Conservation (phyloP, 2,797 vertebrate species). For the Tapera naevia region DNA sequence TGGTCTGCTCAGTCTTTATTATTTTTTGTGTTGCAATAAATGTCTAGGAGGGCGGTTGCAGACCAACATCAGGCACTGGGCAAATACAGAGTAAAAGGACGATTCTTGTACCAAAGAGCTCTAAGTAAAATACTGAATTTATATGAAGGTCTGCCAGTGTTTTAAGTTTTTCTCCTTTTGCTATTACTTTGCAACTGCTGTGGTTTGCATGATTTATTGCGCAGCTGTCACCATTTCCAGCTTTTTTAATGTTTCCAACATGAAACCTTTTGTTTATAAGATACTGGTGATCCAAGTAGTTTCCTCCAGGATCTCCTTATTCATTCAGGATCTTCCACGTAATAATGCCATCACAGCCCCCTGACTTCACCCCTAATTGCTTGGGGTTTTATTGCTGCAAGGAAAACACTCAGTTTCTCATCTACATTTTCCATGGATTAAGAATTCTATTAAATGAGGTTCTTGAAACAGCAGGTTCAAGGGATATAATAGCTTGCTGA, state of each 20-base stretch:
- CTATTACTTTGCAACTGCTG: slow-evolving; percentile 31
- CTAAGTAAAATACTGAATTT: not conserved
- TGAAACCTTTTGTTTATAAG: slow-evolving; percentile 20
- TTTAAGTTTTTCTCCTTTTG: not conserved
- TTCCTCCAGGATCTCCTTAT: not conserved
- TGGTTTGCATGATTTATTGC: slow-evolving; percentile 57
- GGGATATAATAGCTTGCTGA: not conserved
- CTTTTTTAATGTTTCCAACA: slow-evolving; percentile 4
- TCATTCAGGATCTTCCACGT: not conserved
- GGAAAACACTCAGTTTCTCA: not conserved
- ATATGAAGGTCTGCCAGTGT: not conserved
- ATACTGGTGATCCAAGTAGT: not conserved
- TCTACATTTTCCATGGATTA: not conserved
- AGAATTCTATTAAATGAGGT: not conserved
- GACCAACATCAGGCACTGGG: not conserved
- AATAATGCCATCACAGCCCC: not conserved
- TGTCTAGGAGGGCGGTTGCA: slow-evolving; percentile 11
- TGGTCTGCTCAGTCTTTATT: slow-evolving; percentile 60
- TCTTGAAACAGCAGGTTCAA: not conserved
- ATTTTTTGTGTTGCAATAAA: slow-evolving; percentile 62
- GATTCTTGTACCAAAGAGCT: slow-evolving; percentile 7
- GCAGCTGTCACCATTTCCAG: slow-evolving; percentile 42
- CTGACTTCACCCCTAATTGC: not conserved
- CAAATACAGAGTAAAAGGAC: not conserved
- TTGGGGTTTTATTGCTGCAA: not conserved